These are phyloP conservation scores for Ariolimax columbianus DNA, from an alignment of 2,888 invertebrate genomes.

Conservation along the genomic window DNA sequence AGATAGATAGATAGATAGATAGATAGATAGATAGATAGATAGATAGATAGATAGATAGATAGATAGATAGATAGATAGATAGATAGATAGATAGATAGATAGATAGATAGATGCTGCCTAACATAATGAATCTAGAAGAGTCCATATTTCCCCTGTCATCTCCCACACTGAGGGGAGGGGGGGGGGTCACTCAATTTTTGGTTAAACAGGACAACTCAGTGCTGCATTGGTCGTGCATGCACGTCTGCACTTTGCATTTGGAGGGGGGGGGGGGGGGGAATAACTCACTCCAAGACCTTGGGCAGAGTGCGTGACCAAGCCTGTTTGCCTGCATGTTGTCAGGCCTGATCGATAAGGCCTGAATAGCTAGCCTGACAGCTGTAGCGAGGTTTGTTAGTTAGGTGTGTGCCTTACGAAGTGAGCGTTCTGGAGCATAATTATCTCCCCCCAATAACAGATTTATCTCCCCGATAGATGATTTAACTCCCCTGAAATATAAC, in stretches of 20 bases:
- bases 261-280: neutral
- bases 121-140: too few species aligned
- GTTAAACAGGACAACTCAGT: slow-evolving; percentile 11
- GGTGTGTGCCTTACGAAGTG: neutral
- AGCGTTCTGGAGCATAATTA: neutral
- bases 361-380: neutral
- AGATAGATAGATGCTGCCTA: too few species aligned
- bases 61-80: too few species aligned
- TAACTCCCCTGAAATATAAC: too few species aligned
- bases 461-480: too few species aligned
- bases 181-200: neutral
- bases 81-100: too few species aligned
- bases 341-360: neutral
- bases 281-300: neutral
- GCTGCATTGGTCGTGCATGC: neutral
- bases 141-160: too few species aligned
- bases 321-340: neutral
- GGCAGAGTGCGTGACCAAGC: neutral
- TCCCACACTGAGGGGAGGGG: neutral
- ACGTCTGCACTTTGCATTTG: neutral
- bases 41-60: too few species aligned
- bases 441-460: neutral
- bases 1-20: too few species aligned
- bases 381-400: neutral
- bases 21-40: too few species aligned